Evolutionary conservation across 2,113 vertebrate species (phyloP).

Genomic region (Vulpes lagopus): DNA sequence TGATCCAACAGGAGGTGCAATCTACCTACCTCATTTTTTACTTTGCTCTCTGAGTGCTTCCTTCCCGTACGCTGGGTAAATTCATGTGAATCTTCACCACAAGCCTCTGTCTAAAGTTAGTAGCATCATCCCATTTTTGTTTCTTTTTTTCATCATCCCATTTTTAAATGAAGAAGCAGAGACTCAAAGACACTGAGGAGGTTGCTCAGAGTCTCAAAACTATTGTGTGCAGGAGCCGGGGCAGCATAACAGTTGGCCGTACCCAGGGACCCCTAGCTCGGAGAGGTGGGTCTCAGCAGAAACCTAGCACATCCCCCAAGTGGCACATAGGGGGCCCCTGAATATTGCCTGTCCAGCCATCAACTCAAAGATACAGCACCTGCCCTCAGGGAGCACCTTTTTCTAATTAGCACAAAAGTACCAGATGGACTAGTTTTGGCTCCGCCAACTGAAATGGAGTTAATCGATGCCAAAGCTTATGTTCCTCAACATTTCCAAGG

Average conservation of each 20-base stretch:
- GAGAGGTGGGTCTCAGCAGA: neutral
- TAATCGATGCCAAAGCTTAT: too few relatives aligned
- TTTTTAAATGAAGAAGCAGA: neutral
- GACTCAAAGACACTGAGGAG: neutral
- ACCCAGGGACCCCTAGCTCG: rapidly evolving
- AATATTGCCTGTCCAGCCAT: neutral
- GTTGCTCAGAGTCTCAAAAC: neutral
- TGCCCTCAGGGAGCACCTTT: neutral
- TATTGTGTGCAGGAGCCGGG: rapidly evolving
- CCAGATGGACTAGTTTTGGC: neutral
- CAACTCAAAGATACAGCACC: neutral
- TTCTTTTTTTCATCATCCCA: neutral
- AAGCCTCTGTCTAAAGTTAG: too few relatives aligned
- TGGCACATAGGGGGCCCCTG: neutral
- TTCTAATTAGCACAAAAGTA: neutral
- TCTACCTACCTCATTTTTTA: neutral
- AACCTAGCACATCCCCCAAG: rapidly evolving
- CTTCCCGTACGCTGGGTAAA: neutral
- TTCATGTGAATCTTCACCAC: neutral
- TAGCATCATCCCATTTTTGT: neutral
- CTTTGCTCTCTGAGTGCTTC: neutral
- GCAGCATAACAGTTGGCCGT: rapidly evolving
- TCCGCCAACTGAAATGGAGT: too few relatives aligned
- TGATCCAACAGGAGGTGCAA: neutral
- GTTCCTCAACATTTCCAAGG: neutral